Evolutionary conservation across 1,140 invertebrate species (phyloP).

Genomic region (Scaptomyza montana): DNA sequence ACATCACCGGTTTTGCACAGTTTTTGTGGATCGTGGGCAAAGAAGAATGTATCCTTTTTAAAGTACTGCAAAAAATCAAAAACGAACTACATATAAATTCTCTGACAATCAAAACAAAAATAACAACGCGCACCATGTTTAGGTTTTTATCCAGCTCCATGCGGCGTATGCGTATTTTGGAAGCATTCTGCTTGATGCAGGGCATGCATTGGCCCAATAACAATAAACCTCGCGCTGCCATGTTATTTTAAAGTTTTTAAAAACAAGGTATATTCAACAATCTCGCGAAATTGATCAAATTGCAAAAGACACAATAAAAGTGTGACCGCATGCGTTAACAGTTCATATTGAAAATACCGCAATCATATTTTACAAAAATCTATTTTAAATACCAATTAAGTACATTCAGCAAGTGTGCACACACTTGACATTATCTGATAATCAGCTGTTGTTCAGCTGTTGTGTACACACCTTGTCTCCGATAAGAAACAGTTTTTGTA

Average conservation of each 20-base stretch:
- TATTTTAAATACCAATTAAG: background rate
- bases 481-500: constrained; percentile 67
- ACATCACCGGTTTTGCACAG: constrained; percentile 92
- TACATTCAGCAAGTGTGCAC: constrained; percentile 23
- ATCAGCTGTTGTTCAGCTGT: constrained; percentile 55
- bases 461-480: constrained; percentile 64
- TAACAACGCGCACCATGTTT: constrained; percentile 64
- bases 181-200: constrained; percentile 89
- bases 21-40: constrained; percentile 90
- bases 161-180: constrained; percentile 89
- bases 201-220: constrained; percentile 90
- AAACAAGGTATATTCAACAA: constrained; percentile 26
- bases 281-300: background rate
- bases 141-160: constrained; percentile 87
- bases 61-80: constrained; percentile 89
- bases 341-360: background rate
- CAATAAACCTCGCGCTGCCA: constrained; percentile 75
- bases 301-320: background rate
- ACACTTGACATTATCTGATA: constrained; percentile 15
- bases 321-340: constrained; percentile 10
- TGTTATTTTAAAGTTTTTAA: constrained; percentile 31
- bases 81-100: background rate
- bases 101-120: background rate
- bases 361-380: background rate
- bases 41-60: constrained; percentile 87